Evolutionary conservation across 64 coral and sea anemone species (phyloP).

Genomic region (Acropora yongei): DNA sequence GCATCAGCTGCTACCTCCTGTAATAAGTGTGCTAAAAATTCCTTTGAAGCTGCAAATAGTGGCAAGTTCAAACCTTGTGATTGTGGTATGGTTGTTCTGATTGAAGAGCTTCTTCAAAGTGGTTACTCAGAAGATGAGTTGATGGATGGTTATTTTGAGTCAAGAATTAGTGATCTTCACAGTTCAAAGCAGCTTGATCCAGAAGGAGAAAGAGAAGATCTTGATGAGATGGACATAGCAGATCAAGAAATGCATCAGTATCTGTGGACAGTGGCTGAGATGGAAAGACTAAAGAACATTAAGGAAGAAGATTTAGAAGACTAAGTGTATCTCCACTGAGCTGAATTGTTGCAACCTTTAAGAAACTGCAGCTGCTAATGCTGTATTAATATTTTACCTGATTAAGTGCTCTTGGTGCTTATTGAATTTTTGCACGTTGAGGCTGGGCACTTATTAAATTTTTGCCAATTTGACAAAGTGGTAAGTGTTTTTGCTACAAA

Average conservation of each 20-base stretch:
- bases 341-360: too few relatives aligned
- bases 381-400: too few relatives aligned
- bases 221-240: slow-evolving; percentile 35
- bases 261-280: slow-evolving; percentile 21
- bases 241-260: slow-evolving; percentile 31
- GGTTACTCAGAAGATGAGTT: slow-evolving; percentile 37
- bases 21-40: neutral
- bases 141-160: slow-evolving; percentile 51
- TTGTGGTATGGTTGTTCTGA: neutral
- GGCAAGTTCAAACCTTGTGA: neutral
- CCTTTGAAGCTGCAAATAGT: neutral
- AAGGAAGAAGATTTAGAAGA: neutral
- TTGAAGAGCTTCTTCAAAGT: neutral
- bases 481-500: too few relatives aligned
- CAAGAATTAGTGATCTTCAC: slow-evolving; percentile 28
- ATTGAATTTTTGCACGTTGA: too few relatives aligned
- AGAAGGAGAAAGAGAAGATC: slow-evolving; percentile 26
- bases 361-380: too few relatives aligned
- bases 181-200: neutral
- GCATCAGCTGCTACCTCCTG: too few relatives aligned
- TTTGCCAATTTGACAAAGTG: too few relatives aligned
- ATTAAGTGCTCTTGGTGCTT: too few relatives aligned
- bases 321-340: neutral
- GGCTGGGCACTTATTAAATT: too few relatives aligned
- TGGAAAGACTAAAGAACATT: slow-evolving; percentile 4